phyloP scores from a whole-genome alignment of 2,113 vertebrate species.

The Sebastes fasciatus region DNA sequence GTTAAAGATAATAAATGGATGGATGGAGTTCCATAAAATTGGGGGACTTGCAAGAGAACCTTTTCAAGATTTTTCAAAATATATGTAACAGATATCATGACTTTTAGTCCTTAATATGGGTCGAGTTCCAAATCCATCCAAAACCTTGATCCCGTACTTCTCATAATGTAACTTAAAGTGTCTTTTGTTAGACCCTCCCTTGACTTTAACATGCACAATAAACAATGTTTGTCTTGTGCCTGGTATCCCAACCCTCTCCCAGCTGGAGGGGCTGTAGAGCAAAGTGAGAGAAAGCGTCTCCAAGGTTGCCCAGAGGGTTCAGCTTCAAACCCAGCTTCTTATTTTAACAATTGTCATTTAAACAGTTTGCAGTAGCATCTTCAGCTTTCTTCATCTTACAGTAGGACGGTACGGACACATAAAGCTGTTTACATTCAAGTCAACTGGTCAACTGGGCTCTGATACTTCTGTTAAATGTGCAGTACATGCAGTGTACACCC shows the following conservation, averaged over 20 bases:
- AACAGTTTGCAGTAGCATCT: conserved; percentile 7
- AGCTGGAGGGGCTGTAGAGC: conserved; percentile 63
- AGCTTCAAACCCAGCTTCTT: neutral
- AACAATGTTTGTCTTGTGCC: too few species aligned
- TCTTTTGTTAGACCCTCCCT: neutral
- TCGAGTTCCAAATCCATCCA: neutral
- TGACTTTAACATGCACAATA: neutral
- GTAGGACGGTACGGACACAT: neutral
- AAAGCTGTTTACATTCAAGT: neutral
- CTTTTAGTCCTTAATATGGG: neutral
- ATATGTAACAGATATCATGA: neutral
- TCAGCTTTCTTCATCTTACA: neutral
- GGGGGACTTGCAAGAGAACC: neutral
- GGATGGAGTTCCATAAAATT: too few species aligned
- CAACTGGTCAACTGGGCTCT: neutral
- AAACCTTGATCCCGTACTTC: neutral
- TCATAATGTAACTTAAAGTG: neutral
- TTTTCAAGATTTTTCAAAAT: neutral
- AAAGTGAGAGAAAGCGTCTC: neutral
- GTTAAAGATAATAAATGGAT: too few species aligned
- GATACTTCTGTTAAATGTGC: neutral
- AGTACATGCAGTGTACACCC: neutral
- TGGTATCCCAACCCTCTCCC: conserved; percentile 27
- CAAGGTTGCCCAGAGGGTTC: neutral
- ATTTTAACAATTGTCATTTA: neutral